Evolutionary conservation across 2,797 vertebrate genomes (phyloP).

Genomic region (Leptodactylus fallax): DNA sequence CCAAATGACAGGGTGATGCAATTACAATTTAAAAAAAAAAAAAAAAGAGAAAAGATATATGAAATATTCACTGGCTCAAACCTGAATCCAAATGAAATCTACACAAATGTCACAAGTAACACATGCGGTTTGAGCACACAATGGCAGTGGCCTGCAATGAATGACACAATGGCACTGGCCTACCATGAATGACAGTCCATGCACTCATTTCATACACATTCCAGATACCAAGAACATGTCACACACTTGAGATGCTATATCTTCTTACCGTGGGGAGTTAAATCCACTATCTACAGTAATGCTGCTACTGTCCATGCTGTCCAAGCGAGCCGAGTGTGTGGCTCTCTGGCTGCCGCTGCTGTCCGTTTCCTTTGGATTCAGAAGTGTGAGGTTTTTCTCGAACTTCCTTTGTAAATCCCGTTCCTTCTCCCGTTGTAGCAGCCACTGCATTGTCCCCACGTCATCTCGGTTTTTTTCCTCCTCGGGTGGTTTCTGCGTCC

Average conservation of each 20-base stretch:
- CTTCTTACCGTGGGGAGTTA: slow-evolving; percentile 97
- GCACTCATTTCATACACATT: slow-evolving; percentile 8
- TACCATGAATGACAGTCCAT: not conserved
- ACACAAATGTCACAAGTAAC: not conserved
- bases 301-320: slow-evolving; percentile 99
- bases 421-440: slow-evolving; percentile 94
- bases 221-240: slow-evolving; percentile 10
- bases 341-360: slow-evolving; percentile 93
- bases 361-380: slow-evolving; percentile 95
- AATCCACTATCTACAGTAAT: slow-evolving; percentile 99
- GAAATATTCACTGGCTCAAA: not conserved
- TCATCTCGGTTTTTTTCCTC: slow-evolving; percentile 85
- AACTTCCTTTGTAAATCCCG: slow-evolving; percentile 95
- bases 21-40: not conserved
- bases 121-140: not conserved
- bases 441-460: slow-evolving; percentile 96
- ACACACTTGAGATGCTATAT: slow-evolving; percentile 62
- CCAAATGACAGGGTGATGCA: not conserved
- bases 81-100: slow-evolving; percentile 10
- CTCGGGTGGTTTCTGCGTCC: slow-evolving; percentile 84
- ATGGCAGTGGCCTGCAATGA: not conserved
- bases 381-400: slow-evolving; percentile 96
- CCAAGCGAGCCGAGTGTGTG: slow-evolving; percentile 92
- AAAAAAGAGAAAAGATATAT: not conserved
- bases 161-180: not conserved